Conservation (phyloP, 2,888 invertebrate species). For the Aphodius sticticus region DNA sequence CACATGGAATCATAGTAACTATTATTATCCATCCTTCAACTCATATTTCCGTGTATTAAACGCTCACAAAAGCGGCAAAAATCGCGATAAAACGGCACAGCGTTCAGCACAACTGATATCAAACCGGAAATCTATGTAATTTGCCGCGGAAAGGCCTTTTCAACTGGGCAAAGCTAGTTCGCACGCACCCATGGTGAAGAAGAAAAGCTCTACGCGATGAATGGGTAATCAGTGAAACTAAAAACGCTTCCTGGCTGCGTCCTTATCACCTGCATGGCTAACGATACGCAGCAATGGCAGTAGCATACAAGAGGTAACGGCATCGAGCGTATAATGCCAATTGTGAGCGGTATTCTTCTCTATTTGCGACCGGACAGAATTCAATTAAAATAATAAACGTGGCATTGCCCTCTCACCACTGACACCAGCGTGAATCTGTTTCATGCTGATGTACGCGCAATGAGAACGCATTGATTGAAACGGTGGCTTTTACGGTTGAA, state of each 20-base stretch:
- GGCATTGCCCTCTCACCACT: not conserved
- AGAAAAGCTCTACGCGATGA: not conserved
- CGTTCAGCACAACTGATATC: not conserved
- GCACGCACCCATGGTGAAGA: not conserved
- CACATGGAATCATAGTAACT: too few relatives aligned
- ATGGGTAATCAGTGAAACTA: not conserved
- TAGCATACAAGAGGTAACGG: not conserved
- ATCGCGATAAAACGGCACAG: not conserved
- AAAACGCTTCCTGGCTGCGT: slow-evolving; percentile 4
- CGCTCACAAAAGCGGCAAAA: too few relatives aligned
- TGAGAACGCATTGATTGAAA: not conserved
- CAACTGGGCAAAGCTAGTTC: not conserved
- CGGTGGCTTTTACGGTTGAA: too few relatives aligned
- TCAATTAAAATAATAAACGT: not conserved
- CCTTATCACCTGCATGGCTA: not conserved
- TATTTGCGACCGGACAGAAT: not conserved
- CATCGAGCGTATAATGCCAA: not conserved
- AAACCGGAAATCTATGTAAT: not conserved
- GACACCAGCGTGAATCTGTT: not conserved
- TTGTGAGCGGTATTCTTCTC: slow-evolving; percentile 4
- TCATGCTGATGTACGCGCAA: not conserved
- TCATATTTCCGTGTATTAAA: too few relatives aligned
- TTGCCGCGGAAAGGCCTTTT: not conserved
- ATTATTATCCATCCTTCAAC: too few relatives aligned
- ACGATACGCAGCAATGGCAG: not conserved